phyloP scores from a whole-genome alignment of 2,797 vertebrate species.

The Hylomyscus alleni region DNA sequence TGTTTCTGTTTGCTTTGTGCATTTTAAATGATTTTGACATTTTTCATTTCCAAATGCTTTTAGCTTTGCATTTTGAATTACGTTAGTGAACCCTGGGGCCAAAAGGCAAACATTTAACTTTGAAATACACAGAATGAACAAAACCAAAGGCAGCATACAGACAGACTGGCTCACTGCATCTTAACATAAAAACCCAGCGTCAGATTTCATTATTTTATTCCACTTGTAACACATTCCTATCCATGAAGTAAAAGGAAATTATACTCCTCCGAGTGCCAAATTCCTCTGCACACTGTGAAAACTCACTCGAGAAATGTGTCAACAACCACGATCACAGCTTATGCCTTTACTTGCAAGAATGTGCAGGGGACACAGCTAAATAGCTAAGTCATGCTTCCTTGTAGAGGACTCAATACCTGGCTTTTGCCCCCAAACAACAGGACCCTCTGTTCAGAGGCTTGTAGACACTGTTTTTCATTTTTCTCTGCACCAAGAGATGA shows the following conservation, averaged over 20 bases:
- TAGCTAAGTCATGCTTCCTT: conserved; percentile 9
- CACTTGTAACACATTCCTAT: conserved; percentile 73
- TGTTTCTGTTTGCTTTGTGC: conserved; percentile 39
- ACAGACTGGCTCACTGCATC: conserved; percentile 23
- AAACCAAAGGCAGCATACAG: conserved; percentile 62
- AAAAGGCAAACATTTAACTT: conserved; percentile 75
- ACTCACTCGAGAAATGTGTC: conserved; percentile 82
- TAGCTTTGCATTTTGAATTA: conserved; percentile 78
- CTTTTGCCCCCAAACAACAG: conserved; percentile 60
- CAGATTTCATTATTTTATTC: conserved; percentile 83
- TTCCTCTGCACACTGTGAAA: conserved; percentile 82
- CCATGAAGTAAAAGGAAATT: conserved; percentile 73
- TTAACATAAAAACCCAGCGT: conserved; percentile 71
- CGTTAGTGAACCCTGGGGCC: conserved; percentile 59
- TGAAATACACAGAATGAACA: conserved; percentile 70
- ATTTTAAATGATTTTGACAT: conserved; percentile 74
- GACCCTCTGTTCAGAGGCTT: background rate
- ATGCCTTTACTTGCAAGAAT: conserved; percentile 58
- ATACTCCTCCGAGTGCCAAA: conserved; percentile 74
- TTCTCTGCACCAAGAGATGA: conserved; percentile 51
- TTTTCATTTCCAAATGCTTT: conserved; percentile 77
- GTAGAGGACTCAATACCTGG: conserved; percentile 53
- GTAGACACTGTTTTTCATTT: background rate
- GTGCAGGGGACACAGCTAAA: background rate
- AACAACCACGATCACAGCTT: conserved; percentile 79